Evolutionary conservation across 2,113 vertebrate species (phyloP).

Genomic region (Aspidoscelis tigris): DNA sequence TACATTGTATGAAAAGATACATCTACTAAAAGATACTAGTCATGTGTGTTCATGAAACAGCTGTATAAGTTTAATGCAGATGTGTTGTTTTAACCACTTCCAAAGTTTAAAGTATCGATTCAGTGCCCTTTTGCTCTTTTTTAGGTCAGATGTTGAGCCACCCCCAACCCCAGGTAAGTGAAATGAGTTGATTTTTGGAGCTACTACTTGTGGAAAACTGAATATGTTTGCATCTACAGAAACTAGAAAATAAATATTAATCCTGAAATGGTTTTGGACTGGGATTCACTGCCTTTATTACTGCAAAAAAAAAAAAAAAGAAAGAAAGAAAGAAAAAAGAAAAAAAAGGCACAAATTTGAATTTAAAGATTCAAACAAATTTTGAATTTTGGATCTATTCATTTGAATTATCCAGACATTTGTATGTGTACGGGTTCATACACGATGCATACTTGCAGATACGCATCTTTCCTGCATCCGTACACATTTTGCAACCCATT

Average conservation of each 20-base stretch:
- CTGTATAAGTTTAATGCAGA: neutral
- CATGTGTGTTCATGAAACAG: neutral
- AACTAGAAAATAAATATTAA: neutral
- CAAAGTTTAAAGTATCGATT: neutral
- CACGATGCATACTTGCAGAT: too few relatives aligned
- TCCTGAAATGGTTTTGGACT: neutral
- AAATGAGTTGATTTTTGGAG: neutral
- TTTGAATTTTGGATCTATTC: too few relatives aligned
- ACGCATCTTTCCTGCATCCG: too few relatives aligned
- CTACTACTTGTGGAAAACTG: neutral
- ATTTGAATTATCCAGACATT: too few relatives aligned
- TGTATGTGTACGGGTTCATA: too few relatives aligned
- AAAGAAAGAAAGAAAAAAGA: too few relatives aligned
- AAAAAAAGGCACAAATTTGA: too few relatives aligned
- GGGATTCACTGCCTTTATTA: neutral
- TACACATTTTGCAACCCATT: too few relatives aligned
- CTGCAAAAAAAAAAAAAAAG: neutral
- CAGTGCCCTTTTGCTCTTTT: neutral
- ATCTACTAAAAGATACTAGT: neutral
- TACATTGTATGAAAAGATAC: neutral
- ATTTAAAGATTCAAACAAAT: too few relatives aligned
- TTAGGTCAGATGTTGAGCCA: constrained; percentile 14
- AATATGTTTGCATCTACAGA: neutral
- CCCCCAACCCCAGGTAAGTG: neutral
- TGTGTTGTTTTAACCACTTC: neutral